A percentile compares a stretch with the other conserved stretches of the same genome.
phyloP scores from a whole-genome alignment of 2,797 vertebrate species.

The Lutjanus campechanus region DNA sequence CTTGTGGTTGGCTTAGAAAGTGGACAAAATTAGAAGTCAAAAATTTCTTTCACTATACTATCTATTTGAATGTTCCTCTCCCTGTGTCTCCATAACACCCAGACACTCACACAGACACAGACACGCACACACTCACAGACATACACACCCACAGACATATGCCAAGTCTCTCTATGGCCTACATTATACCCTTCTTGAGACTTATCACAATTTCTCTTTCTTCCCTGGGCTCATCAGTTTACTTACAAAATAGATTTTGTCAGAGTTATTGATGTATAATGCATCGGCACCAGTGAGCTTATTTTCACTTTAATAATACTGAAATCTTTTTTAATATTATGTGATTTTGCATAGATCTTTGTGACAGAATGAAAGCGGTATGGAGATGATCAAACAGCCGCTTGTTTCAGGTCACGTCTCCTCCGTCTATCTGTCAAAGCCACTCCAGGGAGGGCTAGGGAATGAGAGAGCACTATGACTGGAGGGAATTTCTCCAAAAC shows the following conservation, averaged over 20 bases:
- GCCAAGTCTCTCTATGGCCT: conserved; percentile 54
- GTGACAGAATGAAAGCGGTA: conserved; percentile 87
- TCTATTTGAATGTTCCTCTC: conserved; percentile 33
- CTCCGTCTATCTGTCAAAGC: conserved; percentile 80
- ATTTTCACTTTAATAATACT: conserved; percentile 83
- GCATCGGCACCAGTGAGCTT: conserved; percentile 76
- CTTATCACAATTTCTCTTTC: conserved; percentile 77
- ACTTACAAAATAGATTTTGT: conserved; percentile 86
- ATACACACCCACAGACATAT: conserved; percentile 21
- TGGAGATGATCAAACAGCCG: conserved; percentile 84
- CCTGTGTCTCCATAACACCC: conserved; percentile 15
- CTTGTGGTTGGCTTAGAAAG: conserved; percentile 12
- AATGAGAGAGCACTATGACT: conserved; percentile 71
- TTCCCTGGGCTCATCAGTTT: conserved; percentile 80
- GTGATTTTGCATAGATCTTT: conserved; percentile 78
- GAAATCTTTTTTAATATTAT: conserved; percentile 85
- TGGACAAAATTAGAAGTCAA: conserved; percentile 54
- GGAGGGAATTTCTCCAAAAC: conserved; percentile 81
- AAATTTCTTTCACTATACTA: conserved; percentile 43
- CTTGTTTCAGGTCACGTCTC: conserved; percentile 86
- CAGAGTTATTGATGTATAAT: conserved; percentile 85
- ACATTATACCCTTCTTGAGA: conserved; percentile 61
- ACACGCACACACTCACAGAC: not conserved
- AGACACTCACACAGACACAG: conserved; percentile 2
- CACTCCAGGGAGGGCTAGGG: conserved; percentile 75